Evolutionary conservation across 2,113 vertebrate genomes (phyloP), one percentile per base, ranked within the genome.

Genomic region (Elachura formosa): DNA sequence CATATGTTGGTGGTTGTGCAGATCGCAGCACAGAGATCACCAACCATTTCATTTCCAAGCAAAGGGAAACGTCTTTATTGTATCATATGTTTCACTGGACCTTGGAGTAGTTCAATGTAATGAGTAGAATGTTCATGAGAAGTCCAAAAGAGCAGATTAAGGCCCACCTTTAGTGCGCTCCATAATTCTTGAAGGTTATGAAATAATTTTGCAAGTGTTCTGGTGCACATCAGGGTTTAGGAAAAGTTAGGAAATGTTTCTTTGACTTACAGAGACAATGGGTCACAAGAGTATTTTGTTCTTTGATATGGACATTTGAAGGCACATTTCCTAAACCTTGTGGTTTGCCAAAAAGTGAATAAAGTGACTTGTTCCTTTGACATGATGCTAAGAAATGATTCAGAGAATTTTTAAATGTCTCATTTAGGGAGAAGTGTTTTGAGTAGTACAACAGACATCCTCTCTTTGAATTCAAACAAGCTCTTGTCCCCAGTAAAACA

Each of bases 1-100:
- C 77, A 82, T 93, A 92, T 75, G 87, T 9, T 84, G 80, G 64
- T 84, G 74, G 72, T 89, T 95, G 89, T 87, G 80, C 73, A 92
- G 84, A 89, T 87, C 64, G 18, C 87, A 73, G 69, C 38, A 33
- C 24, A 79, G 81, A 63, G 72, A 78, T 94, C 88, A 51, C 63
- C 82, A 82, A 62, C 73, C 69, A 87, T 72, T 77, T 48, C 54
- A n/a, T 61, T 78, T 87, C 77, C 51, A 87, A 81, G 45, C 69
- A 72, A 89, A 45, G 29, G 58, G 85, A 85, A 79, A 73, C 5
- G 2, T 59, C 73, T 86, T 89, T 75, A 23, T 73, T 75, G 74
- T 34, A 31, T 78, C 43, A 28, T 73, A 22, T 36, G 29, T 92
- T 73, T 87, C 49, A 66, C 1, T 31, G 51, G 84, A 84, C 78